Base-by-base conservation (phyloP, 2,888 invertebrate species). In the Chaitophorus viminalis region DNA sequence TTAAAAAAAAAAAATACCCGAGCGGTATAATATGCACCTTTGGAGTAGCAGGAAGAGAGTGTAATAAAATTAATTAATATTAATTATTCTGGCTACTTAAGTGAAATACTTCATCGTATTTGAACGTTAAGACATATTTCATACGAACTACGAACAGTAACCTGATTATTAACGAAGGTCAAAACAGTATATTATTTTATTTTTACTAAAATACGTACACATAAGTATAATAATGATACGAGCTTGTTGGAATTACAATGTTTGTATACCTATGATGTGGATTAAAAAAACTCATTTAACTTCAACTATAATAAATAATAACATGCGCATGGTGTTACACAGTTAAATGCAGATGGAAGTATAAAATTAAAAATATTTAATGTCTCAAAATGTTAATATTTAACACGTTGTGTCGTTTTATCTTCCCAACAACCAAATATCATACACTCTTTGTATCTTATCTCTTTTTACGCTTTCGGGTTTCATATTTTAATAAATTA, bases 1-100 rank as follows among this genome's bases (percentile, higher is more conserved):
- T 72, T 82, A 72, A 72, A 82, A 81, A n/a, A n/a, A n/a, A n/a
- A 31, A n/a, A 52, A 54, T 72, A 52, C n/a, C 54, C 74, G 52
- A 82, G 82, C 36, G 39, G 14, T 29, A 68, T 81, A 81, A 39
- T 81, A 39, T 46, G 29, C 39, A 21, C 21, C 17, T 74, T 39
- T 65, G 31, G 29, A 46, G n/a, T n/a, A n/a, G n/a, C n/a, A n/a
- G 29, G 9, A 29, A 46, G 9, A 60, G n/a, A 21, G 29, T 3
- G 29, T 68, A 68, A 29, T n/a, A 68, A 68, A 68, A 68, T 14
- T 68, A 68, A 68, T 68, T 68, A 68, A 68, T 68, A 68, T 68
- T 68, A 68, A 68, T 68, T 68, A 68, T 29, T 68, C 29, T 4
- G 25, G 29, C 68, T 68, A 68, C 68, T 29, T 29, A 29, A 68